Evolutionary conservation across 2,888 invertebrate species (phyloP), one percentile per base, ranked within the genome.

Genomic region (Dyspetes luteomarginatus): DNA sequence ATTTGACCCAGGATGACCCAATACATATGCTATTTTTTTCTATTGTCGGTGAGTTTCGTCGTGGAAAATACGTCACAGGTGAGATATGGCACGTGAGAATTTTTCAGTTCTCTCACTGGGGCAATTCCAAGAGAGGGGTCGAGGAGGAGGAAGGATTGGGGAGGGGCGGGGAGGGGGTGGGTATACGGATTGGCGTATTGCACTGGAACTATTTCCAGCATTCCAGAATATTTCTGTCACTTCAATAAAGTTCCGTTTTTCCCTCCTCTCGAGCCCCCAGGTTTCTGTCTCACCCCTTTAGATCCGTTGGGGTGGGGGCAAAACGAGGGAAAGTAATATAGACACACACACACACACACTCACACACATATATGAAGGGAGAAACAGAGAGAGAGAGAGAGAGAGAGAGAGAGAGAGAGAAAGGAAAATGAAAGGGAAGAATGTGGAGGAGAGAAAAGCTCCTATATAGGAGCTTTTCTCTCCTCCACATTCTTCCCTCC

Each of bases 161-260:
- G n/a, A n/a, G n/a, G n/a, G n/a, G n/a, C n/a, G n/a, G n/a, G n/a
- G n/a, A n/a, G n/a, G 24, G 52, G 30, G 41, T 19, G n/a, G 41
- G 9, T 64, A n/a, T 58, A 36, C 48, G 73, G 62, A 74, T 74
- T 62, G 55, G 45, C 55, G 67, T 68, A 64, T 78, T 56, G 62
- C 60, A 9, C 62, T 55, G 41, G 22, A 73, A 74, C 68, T 69
- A 74, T 74, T 68, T 73, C 68, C 73, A 55, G 36, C 45, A 74
- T 68, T 62, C 68, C 72, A 30, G 50, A 50, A 68, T 68, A 67
- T 67, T 60, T 17, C 58, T 30, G 52, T 67, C 43, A 30, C 67
- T 67, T 67, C 72, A 52, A 73, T 73, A 62, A 68, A 68, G 48
- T 78, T 78, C 43, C 62, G 41, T 55, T 78, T 36, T 24, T 56